These are phyloP conservation scores for Crotalus horridus DNA, from an alignment of 2,113 vertebrate species.

Conservation along the genomic window DNA sequence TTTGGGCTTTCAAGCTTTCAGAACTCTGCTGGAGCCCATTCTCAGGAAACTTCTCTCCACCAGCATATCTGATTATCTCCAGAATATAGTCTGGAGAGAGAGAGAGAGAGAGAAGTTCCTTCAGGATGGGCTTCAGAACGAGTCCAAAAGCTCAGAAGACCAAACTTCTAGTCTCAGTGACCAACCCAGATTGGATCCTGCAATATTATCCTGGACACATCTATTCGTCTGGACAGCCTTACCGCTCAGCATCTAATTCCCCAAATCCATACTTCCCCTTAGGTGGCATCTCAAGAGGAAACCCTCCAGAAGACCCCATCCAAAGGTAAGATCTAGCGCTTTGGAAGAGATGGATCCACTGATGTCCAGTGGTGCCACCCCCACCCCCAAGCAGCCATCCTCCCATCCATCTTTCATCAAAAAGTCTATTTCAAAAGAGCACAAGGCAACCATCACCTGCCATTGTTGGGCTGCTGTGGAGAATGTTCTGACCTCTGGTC, in stretches of 20 bases:
- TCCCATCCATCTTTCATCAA: background rate
- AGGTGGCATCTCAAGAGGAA: background rate
- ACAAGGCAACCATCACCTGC: constrained; percentile 80
- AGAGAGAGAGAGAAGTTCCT: background rate
- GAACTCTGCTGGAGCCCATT: too few species aligned
- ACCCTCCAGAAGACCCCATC: background rate
- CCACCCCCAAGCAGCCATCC: constrained; percentile 21
- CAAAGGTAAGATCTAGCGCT: background rate
- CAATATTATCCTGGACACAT: background rate
- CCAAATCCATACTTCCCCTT: background rate
- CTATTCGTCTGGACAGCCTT: background rate
- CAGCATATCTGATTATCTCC: background rate
- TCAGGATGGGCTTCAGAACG: too few species aligned
- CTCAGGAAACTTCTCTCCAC: background rate
- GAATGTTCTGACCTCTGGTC: constrained; percentile 95
- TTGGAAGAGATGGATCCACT: background rate
- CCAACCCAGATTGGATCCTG: background rate
- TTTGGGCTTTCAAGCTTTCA: background rate
- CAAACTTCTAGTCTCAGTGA: background rate
- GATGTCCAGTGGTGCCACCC: accelerated
- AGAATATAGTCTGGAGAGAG: background rate
- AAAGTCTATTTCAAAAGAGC: constrained; percentile 41
- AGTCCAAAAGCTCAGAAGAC: background rate
- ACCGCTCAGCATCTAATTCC: background rate
- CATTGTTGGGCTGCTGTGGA: constrained; percentile 92